Evolutionary conservation across 2,797 vertebrate genomes (phyloP), one percentile per base, ranked within the genome.

Genomic region (Ptychadena robeensis): DNA sequence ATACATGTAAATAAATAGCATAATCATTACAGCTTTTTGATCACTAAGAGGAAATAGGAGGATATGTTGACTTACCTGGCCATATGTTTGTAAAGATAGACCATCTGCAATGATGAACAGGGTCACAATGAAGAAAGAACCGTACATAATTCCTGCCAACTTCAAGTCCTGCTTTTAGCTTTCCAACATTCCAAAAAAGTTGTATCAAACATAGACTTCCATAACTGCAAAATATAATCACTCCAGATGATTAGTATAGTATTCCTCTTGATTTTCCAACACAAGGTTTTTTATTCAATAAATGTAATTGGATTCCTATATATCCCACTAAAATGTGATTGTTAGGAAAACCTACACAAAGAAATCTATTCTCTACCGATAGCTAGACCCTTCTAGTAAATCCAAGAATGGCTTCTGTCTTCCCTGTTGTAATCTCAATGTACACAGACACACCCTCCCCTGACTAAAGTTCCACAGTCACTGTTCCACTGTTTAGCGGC

Each of bases 381-480:
- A 28, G 34, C 32, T 38, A 63, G 37, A 35, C 3, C 9, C n/a
- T 40, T 18, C 11, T 27, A 3, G 27, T 12, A 79, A 25, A 44
- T 61, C 73, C 18, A n/a, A 37, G 35, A 11, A 70, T 38, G 35
- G 73, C 15, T 25, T 61, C 25, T 31, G 25, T 63, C 18, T 44
- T 48, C 28, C 74, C 14, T 80, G 18, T 69, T 32, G 28, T 48
- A 69, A 74, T 70, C 59, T 28, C 27, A 11, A 7, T 76, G 28
- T 31, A 44, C 77, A 72, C 30, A 44, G 74, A 32, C 80, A 73
- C 81, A 65, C 76, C 85, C 40, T 37, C 61, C 28, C 22, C 70
- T 84, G 77, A 70, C 77, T 80, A 32, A 80, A 69, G 82, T 84
- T 69, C 77, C 82, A 69, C 32, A 75, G 53, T 71, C 70, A 44